Conservation (phyloP, 2,888 invertebrate species). For the Tetrapedia diversipes region DNA sequence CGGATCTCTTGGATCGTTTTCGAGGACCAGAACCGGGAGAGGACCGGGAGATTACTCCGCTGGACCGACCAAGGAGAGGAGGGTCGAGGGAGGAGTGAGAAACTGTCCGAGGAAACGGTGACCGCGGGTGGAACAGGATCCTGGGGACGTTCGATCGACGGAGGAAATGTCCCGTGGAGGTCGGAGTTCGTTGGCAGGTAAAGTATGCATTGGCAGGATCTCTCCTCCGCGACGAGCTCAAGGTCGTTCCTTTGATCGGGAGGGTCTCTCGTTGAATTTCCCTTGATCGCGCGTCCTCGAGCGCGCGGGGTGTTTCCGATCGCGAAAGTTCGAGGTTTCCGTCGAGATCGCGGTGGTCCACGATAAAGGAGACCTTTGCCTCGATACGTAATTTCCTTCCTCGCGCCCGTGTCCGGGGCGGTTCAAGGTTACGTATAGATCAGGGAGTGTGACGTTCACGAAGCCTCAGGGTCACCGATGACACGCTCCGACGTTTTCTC, state of each 20-base stretch:
- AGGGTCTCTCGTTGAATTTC: neutral
- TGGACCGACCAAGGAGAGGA: too few species aligned
- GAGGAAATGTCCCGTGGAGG: too few species aligned
- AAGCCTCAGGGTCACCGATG: conserved; percentile 23
- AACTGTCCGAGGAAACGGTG: too few species aligned
- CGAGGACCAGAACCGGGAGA: too few species aligned
- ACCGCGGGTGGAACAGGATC: neutral
- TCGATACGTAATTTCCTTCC: neutral
- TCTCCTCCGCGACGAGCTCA: conserved; percentile 13
- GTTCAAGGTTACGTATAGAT: conserved; percentile 50
- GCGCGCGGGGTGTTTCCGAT: neutral
- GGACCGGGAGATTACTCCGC: neutral
- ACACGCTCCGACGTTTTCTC: conserved; percentile 1
- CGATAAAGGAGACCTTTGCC: neutral
- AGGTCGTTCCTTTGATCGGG: conserved; percentile 25
- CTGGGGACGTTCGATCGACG: neutral
- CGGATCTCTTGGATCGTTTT: conserved; percentile 16
- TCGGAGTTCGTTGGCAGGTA: conserved; percentile 35
- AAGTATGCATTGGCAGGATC: conserved; percentile 33
- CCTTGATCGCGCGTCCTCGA: neutral
- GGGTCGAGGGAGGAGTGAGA: too few species aligned
- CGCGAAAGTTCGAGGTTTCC: neutral
- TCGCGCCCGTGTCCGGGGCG: neutral
- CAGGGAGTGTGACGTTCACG: conserved; percentile 36
- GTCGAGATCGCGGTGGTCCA: neutral